phyloP scores from a whole-genome alignment of 92 coral and sea anemone species.

The Phenganax marumi region DNA sequence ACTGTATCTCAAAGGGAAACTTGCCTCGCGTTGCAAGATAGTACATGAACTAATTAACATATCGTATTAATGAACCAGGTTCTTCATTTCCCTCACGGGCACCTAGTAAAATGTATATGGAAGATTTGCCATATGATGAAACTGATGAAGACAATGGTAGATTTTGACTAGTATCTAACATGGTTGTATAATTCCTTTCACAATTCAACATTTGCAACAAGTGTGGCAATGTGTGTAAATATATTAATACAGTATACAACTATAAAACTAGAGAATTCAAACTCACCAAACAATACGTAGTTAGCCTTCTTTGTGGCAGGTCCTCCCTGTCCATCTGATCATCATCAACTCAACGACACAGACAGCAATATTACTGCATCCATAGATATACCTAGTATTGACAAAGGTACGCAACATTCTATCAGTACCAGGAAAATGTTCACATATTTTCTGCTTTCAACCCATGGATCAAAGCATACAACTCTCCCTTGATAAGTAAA shows the following conservation, averaged over 20 bases:
- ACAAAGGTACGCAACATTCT: not conserved
- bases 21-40: no score
- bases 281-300: not conserved
- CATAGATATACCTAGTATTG: not conserved
- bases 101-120: no score
- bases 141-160: no score
- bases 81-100: no score
- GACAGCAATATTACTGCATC: not conserved
- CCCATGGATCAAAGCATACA: not conserved
- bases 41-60: no score
- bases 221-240: not conserved
- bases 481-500: slow-evolving; percentile 1
- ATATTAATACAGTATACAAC: slow-evolving; percentile 4
- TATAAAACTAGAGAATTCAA: not conserved
- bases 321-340: slow-evolving; percentile 1
- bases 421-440: not conserved
- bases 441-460: not conserved
- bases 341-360: not conserved
- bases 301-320: not conserved
- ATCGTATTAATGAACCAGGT: no score
- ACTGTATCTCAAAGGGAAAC: no score
- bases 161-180: no score
- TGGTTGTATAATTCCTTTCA: no score
- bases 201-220: no score
- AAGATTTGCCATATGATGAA: no score